Evolutionary conservation across 2,797 vertebrate species (phyloP).

Genomic region (Lepus oiostolus): DNA sequence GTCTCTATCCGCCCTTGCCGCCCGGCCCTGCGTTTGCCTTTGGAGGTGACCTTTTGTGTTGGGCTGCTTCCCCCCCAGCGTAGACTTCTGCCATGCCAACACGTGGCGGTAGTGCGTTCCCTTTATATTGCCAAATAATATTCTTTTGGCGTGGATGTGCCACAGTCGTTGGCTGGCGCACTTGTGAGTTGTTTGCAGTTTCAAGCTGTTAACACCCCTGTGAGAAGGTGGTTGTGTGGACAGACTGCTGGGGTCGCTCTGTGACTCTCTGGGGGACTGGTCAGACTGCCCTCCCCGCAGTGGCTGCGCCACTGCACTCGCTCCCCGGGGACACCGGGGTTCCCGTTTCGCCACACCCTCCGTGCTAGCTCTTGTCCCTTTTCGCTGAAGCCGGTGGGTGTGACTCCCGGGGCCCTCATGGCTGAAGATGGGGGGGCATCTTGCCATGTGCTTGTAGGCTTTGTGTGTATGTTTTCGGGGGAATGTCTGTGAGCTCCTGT

Average conservation of each 20-base stretch:
- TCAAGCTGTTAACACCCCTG: neutral
- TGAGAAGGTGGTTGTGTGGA: neutral
- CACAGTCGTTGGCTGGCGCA: neutral
- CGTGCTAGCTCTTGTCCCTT: neutral
- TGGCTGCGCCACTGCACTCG: neutral
- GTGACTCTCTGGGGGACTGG: constrained; percentile 26
- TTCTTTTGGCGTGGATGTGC: neutral
- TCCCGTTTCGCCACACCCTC: neutral
- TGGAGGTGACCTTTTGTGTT: neutral
- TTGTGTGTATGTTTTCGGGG: neutral
- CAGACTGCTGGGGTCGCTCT: neutral
- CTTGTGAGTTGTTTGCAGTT: neutral
- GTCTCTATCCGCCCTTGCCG: fast-evolving
- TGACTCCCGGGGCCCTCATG: neutral
- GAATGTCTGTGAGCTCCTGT: neutral
- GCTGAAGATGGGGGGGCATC: neutral
- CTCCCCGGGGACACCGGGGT: neutral
- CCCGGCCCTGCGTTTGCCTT: too few relatives aligned
- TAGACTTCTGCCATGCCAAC: neutral
- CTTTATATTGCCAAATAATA: neutral
- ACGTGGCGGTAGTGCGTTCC: neutral
- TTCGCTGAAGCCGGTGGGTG: neutral
- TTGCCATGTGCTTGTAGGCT: neutral
- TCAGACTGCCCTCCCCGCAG: neutral
- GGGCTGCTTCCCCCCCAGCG: neutral